phyloP scores from a whole-genome alignment of 1,140 invertebrate species.

The Rhopalosiphum padi region DNA sequence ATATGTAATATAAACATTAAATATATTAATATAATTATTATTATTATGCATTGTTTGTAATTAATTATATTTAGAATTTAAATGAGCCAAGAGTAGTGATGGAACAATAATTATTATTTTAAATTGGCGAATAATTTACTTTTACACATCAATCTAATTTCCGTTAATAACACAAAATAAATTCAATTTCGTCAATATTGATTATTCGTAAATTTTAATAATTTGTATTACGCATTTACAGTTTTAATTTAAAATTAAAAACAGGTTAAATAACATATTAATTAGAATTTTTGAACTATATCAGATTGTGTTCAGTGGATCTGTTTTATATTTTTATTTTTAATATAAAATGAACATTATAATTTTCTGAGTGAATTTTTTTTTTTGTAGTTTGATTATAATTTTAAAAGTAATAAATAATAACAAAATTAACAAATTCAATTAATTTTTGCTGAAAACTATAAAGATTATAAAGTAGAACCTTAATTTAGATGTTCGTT shows the following conservation, averaged over 20 bases:
- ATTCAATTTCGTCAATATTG: neutral
- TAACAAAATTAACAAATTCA: neutral
- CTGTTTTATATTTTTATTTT: neutral
- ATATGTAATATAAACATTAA: no score
- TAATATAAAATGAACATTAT: neutral
- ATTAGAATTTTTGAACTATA: neutral
- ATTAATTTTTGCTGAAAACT: neutral
- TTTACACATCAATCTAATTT: neutral
- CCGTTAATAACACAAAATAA: neutral
- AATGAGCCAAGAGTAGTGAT: neutral
- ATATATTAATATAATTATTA: neutral
- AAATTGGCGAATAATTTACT: neutral
- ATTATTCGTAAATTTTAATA: neutral
- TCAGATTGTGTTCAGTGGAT: neutral
- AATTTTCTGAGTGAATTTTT: neutral
- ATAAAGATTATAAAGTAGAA: neutral
- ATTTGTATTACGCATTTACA: neutral
- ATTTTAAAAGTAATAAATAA: neutral
- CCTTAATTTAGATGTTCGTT: neutral
- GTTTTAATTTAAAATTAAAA: neutral
- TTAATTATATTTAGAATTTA: neutral
- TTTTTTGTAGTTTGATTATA: neutral
- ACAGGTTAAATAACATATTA: fast-evolving
- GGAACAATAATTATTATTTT: no score
- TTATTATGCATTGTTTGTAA: neutral